Base-by-base conservation (phyloP, 2,797 vertebrate species). In the Pachyuromys duprasi region DNA sequence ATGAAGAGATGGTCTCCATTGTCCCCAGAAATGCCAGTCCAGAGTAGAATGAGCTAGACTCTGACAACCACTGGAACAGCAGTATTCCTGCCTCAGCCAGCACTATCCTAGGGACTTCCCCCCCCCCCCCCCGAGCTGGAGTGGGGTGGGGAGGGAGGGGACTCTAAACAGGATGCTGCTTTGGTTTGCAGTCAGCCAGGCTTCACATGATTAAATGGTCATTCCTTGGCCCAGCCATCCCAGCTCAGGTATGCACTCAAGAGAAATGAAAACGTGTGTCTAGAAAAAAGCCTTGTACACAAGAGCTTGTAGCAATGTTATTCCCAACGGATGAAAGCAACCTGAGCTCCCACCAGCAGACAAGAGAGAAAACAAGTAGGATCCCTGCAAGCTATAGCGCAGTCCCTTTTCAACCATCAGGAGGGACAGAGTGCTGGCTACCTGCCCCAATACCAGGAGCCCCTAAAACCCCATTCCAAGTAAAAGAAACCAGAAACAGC, bases 181-280 rank as follows among this genome's bases (percentile, higher is more conserved):
- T 86, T 84, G 60, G 65, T 62, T 70, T 53, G 45, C 78, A 39
- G 55, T 33, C 2, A 78, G 86, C 72, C 13, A 8, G 74, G 83
- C 75, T 81, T 65, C 36, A n/a, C 45, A 81, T 11, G 45, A 95
- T 65, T 81, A 63, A 89, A 90, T 49, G 15, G 45, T 55, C 79
- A 49, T 62, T 53, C 3, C 3, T 2, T 31, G 82, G 90, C 55
- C 84, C 45, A n/a, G 79, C n/a, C 55, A 28, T 87, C 67, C 65
- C 42, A 15, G 67, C 13, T 39, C 28, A 63, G 74, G 75, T 86
- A 5, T 24, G 65, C 8, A 12, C 86, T 62, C 91, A 11, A 75
- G 91, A 95, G 91, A 70, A 55, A 55, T 22, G 60, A 83, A 90
- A 79, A 82, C 69, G 7, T 12, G 65, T 26, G 91, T 94, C 78